Evolutionary conservation across 2,797 vertebrate species (phyloP).

Genomic region (Rhinoraja longicauda): DNA sequence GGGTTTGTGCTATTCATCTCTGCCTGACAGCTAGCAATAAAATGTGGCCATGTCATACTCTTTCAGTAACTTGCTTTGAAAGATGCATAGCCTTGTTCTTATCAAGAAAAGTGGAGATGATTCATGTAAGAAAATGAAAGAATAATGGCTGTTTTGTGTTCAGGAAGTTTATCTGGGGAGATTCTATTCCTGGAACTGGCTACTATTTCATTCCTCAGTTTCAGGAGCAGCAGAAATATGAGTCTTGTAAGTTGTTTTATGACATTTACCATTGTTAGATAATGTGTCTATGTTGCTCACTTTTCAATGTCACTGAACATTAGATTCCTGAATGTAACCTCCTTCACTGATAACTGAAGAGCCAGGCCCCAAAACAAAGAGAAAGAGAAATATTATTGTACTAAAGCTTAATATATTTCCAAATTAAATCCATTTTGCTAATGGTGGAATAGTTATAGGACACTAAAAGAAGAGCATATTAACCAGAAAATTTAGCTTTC

Average conservation of each 20-base stretch:
- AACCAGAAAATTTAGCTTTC: neutral
- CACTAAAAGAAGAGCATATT: neutral
- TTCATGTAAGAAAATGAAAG: slow-evolving; percentile 64
- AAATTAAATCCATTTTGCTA: neutral
- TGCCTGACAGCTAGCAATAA: slow-evolving; percentile 28
- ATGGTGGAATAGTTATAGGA: neutral
- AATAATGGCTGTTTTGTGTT: slow-evolving; percentile 56
- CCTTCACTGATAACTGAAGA: neutral
- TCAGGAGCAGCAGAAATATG: slow-evolving; percentile 5
- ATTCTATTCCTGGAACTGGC: slow-evolving; percentile 45
- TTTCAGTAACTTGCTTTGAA: slow-evolving; percentile 59
- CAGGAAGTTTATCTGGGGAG: slow-evolving; percentile 51
- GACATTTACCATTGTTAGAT: neutral
- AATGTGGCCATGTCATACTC: slow-evolving; percentile 35
- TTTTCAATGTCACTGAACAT: slow-evolving; percentile 7
- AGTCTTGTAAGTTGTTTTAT: neutral
- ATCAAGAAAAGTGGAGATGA: slow-evolving; percentile 63
- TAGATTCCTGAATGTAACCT: slow-evolving; percentile 10
- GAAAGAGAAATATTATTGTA: neutral
- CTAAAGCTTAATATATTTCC: neutral
- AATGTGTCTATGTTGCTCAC: slow-evolving; percentile 14
- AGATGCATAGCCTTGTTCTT: slow-evolving; percentile 62
- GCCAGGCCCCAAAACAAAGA: neutral
- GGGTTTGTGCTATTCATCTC: slow-evolving; percentile 28
- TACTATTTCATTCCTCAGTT: slow-evolving; percentile 25